phyloP scores from a whole-genome alignment of 1,140 invertebrate genomes.

The Pristionchus pacificus region DNA sequence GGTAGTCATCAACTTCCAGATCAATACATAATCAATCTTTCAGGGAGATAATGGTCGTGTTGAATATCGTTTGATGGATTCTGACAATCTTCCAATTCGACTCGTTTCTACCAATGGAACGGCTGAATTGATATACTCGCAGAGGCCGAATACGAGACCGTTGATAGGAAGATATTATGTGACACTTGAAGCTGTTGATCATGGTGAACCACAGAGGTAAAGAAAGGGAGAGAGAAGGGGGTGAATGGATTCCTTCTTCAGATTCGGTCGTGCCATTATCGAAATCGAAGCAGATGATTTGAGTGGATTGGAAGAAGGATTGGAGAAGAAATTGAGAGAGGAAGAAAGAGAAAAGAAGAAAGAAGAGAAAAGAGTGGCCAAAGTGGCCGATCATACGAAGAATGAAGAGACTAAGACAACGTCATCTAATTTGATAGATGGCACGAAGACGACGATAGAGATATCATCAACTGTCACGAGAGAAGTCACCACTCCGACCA shows the following conservation, averaged over 20 bases:
- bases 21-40: not conserved
- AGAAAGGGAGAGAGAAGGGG: not conserved
- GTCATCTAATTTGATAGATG: not conserved
- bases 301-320: not conserved
- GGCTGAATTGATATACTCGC: not conserved
- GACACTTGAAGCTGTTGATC: slow-evolving; percentile 24
- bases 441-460: slow-evolving; percentile 1
- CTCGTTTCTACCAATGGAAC: not conserved
- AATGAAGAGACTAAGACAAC: not conserved
- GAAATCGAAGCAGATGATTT: not conserved
- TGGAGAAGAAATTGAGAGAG: not conserved
- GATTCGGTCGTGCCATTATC: not conserved
- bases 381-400: not conserved
- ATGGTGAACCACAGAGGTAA: slow-evolving; percentile 15
- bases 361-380: slow-evolving; percentile 9
- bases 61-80: slow-evolving; percentile 14
- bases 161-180: slow-evolving; percentile 9
- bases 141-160: not conserved
- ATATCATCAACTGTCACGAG: not conserved
- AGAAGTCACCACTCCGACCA: not conserved
- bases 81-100: not conserved
- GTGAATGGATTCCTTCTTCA: not conserved
- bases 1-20: not conserved
- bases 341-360: not conserved
- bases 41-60: slow-evolving; percentile 24